phyloP scores from a whole-genome alignment of 2,113 vertebrate genomes.

The Holacanthus passer region DNA sequence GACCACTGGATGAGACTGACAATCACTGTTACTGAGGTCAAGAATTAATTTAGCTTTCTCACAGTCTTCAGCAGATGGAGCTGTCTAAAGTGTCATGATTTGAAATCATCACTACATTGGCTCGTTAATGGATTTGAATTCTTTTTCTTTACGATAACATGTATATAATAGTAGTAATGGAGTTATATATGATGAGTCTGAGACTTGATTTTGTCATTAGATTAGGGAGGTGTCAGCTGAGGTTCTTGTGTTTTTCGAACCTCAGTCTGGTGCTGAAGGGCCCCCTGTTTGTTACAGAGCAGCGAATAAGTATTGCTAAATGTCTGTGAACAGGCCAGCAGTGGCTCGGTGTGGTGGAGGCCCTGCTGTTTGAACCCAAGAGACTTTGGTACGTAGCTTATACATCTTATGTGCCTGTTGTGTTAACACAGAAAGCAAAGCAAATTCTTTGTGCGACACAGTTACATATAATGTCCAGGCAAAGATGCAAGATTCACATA shows the following conservation, averaged over 20 bases:
- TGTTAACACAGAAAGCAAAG: no score
- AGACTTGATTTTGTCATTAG: slow-evolving; percentile 17
- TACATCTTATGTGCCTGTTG: slow-evolving; percentile 20
- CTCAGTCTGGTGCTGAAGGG: slow-evolving; percentile 10
- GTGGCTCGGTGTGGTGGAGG: slow-evolving; percentile 6
- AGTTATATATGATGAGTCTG: no score
- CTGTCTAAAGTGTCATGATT: not conserved
- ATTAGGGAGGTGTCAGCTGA: not conserved
- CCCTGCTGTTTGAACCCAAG: not conserved
- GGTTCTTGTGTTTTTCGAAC: slow-evolving; percentile 12
- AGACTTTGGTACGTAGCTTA: not conserved
- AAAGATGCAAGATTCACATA: no score
- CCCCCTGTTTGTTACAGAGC: slow-evolving; percentile 22
- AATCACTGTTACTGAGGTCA: not conserved
- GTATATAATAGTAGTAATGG: not conserved
- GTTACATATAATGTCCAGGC: no score
- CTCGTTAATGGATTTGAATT: not conserved
- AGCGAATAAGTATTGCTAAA: not conserved
- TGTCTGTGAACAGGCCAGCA: not conserved
- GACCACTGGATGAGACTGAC: not conserved
- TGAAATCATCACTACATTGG: not conserved
- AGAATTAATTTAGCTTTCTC: not conserved
- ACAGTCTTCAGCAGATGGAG: not conserved
- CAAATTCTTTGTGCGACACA: no score
- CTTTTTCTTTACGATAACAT: no score